Base-by-base conservation (phyloP, 2,113 vertebrate species). In the Bos indicus region DNA sequence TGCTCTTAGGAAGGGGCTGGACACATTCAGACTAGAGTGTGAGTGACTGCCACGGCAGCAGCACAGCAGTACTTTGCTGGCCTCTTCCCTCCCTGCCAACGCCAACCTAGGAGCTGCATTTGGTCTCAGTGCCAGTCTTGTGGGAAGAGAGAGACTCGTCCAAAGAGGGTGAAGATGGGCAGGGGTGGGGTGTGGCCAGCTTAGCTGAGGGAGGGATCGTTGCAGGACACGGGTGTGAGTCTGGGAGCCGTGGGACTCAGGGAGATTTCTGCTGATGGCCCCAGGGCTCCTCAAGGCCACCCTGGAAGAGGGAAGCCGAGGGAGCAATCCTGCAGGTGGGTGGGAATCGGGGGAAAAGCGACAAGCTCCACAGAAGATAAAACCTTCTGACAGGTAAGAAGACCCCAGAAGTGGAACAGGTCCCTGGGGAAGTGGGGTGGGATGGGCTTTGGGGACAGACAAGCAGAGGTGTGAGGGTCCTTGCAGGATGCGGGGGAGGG, bases 1-100 rank as follows among this genome's bases (percentile, higher is more conserved):
- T 59, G 59, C n/a, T 90, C 4, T 40, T n/a, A 57, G 64, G 40
- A 94, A 74, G 62, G 78, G 54, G 23, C 52, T 52, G 48, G 46
- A 51, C 57, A 54, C 67, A 59, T 94, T 95, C 40, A 71, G 77
- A 82, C 85, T 77, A 95, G 40, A 25, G 64, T 94, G 88, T 81
- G 46, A 83, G 16, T 51, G 89, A 23, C 89, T 91, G 30, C 48
- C 11, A 0, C 0, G 0, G 14, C 33, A 12, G 16, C 52, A 13
- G 36, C 36, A 4, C 40, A 1, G 7, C 0, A 1, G 3, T 4
- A 0, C 11, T 16, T 40, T 15, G 43, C 6, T 3, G 52, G 52
- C 30, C 40, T 59, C 78, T 71, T 16, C 11, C 21, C 13, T 30
- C 1, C 2, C 46, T 40, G 67, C 7, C 57, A 6, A 0, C 2